Base-by-base conservation (phyloP, 1,140 invertebrate species). In the Mycetomoellerius zeteki region DNA sequence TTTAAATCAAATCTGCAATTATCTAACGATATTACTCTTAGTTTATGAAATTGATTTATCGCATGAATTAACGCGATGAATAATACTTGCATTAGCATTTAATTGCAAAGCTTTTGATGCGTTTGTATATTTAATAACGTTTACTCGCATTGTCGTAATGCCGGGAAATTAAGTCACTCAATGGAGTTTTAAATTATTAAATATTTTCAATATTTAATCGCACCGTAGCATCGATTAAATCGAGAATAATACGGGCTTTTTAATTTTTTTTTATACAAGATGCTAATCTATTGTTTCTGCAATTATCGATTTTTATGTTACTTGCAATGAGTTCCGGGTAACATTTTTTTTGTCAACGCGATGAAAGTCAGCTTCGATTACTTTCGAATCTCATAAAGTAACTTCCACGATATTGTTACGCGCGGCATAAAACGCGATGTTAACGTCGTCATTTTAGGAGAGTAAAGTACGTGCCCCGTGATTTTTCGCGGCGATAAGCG, bases 401-500 rank as follows among this genome's bases (percentile, higher is more conserved):
- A 30, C n/a, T 43, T 65, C 30, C 4, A 56, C 21, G 60, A 33
- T 21, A 77, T 67, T 77, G 73, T 82, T 82, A 73, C 14, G 54
- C 27, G 58, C 64, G 24, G 64, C 78, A 27, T 82, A 75, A 84
- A 43, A 37, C 19, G 56, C 3, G 86, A 84, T 21, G 60, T 86
- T 82, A 86, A 82, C 33, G 43, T 52, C 19, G 24, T 30, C 43
- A 14, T 84, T 87, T 84, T 87, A 56, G 27, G 60, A 52, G 14
- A n/a, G 27, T 65, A 56, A 84, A 84, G 16, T 24, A 30, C 56
- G 37, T 4, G 6, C 54, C 54, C 73, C 47, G 52, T 76, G 62
- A 76, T 85, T 77, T 85, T 50, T 87, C 62, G 6, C n/a, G 3
- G 24, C 27, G 81, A 87, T 85, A 87, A 71, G 2, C 12, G 43